phyloP scores from a whole-genome alignment of 2,797 vertebrate species.

The Corythornis leucogaster region DNA sequence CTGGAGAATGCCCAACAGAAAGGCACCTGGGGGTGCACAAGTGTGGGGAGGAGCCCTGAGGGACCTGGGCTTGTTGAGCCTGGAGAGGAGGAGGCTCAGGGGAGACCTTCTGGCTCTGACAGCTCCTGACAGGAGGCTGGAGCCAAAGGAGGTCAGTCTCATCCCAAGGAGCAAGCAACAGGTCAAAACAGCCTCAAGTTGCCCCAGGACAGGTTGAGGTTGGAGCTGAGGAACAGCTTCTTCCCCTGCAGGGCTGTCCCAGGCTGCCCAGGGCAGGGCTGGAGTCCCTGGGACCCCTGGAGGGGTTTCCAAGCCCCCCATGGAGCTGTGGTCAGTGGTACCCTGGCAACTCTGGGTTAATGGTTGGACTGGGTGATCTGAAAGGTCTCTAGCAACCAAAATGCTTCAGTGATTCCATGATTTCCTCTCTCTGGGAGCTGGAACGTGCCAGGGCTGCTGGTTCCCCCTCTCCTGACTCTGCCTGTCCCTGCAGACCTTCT shows the following conservation, averaged over 20 bases:
- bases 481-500: constrained; percentile 83
- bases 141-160: background rate
- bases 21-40: background rate
- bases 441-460: background rate
- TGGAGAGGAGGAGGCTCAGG: too few relatives aligned
- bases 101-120: too few relatives aligned
- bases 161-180: background rate
- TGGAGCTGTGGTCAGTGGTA: background rate
- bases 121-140: too few relatives aligned
- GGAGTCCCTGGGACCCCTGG: background rate
- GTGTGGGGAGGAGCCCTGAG: background rate
- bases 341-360: background rate
- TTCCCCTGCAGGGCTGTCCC: background rate
- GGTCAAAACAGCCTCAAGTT: background rate
- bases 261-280: background rate
- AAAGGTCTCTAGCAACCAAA: background rate
- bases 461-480: background rate
- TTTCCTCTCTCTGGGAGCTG: background rate
- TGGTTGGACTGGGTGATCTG: background rate
- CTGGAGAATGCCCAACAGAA: too few relatives aligned
- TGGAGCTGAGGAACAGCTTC: background rate
- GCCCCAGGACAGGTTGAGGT: background rate
- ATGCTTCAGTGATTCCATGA: background rate
- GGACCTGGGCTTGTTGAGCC: too few relatives aligned
- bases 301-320: background rate